phyloP scores from a whole-genome alignment of 1,140 invertebrate species.

The Leguminivora glycinivorella region DNA sequence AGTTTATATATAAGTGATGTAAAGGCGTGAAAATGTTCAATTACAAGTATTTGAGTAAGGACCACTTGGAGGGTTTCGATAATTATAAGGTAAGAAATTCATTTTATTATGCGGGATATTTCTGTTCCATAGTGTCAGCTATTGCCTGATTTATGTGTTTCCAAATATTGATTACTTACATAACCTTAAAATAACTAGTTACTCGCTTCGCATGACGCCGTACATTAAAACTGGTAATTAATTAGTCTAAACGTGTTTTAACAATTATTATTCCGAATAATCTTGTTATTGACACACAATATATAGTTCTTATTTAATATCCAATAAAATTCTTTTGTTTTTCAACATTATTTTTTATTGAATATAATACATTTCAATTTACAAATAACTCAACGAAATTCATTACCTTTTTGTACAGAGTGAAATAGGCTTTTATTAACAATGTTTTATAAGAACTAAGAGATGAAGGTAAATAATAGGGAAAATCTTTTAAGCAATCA shows the following conservation, averaged over 20 bases:
- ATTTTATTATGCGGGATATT: background rate
- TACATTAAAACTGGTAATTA: conserved; percentile 8
- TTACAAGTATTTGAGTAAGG: conserved; percentile 86
- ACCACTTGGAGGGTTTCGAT: conserved; percentile 93
- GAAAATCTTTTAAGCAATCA: too few species aligned
- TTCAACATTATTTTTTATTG: too few species aligned
- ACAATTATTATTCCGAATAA: background rate
- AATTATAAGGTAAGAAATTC: conserved; percentile 89
- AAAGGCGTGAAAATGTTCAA: conserved; percentile 74
- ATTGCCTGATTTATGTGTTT: background rate
- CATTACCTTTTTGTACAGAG: too few species aligned
- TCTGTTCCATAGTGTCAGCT: background rate
- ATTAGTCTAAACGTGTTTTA: background rate
- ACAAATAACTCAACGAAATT: too few species aligned
- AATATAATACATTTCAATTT: too few species aligned
- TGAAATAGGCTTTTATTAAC: too few species aligned
- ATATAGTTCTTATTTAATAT: background rate
- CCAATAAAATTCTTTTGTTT: background rate
- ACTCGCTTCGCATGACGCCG: background rate
- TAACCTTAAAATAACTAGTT: conserved; percentile 21
- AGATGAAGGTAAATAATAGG: too few species aligned
- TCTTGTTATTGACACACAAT: background rate
- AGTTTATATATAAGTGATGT: background rate
- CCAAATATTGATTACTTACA: conserved; percentile 21
- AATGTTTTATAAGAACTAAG: too few species aligned